These are phyloP conservation scores for Mus spicilegus DNA, from an alignment of 2,113 vertebrate species.

Conservation along the genomic window DNA sequence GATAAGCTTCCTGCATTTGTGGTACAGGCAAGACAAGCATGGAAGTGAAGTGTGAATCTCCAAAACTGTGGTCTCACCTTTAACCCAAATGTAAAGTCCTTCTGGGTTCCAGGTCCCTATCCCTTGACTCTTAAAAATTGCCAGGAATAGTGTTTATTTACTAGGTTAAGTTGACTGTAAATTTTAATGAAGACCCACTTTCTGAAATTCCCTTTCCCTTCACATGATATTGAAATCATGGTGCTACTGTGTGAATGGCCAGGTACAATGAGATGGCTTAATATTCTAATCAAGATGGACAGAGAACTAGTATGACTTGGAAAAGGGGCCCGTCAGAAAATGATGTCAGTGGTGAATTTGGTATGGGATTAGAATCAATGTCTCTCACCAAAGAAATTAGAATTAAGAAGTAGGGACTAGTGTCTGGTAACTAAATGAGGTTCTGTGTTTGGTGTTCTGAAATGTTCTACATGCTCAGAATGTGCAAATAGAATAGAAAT, in stretches of 20 bases:
- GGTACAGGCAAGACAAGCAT: neutral
- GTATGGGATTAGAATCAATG: neutral
- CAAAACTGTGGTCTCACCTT: conserved; percentile 46
- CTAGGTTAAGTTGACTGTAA: neutral
- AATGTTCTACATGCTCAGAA: neutral
- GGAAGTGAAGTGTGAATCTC: conserved; percentile 43
- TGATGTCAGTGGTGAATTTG: neutral
- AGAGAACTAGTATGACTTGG: neutral
- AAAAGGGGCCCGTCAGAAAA: neutral
- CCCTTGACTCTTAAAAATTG: neutral
- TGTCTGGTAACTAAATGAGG: neutral
- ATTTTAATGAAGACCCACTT: neutral
- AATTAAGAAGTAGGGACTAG: neutral
- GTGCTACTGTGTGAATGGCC: neutral
- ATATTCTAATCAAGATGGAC: neutral
- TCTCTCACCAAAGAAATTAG: neutral
- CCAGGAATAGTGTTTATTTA: neutral
- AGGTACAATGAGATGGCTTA: neutral
- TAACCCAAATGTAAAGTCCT: conserved; percentile 2
- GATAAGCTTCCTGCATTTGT: conserved; percentile 47
- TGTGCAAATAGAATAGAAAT: neutral
- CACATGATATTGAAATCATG: neutral
- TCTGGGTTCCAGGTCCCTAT: neutral
- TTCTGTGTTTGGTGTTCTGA: neutral
- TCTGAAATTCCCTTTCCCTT: neutral